These are phyloP conservation scores for Aleiodes sp. DNA, from an alignment of 1,140 invertebrate genomes.

Conservation along the genomic window DNA sequence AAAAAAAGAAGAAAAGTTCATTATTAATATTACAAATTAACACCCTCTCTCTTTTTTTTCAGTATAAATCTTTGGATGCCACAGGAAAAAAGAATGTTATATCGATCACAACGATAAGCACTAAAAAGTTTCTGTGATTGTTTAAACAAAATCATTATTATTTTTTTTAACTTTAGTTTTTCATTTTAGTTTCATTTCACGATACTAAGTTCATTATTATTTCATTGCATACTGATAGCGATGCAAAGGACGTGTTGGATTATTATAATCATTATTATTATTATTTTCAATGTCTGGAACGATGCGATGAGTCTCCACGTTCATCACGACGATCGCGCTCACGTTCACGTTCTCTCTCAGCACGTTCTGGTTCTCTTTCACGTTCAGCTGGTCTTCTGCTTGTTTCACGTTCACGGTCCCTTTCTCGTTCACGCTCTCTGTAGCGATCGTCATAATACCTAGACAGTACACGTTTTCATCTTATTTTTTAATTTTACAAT, in stretches of 20 bases:
- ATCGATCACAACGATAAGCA: slow-evolving; percentile 25
- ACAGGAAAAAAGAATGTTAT: slow-evolving; percentile 22
- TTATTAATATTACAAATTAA: slow-evolving; percentile 16
- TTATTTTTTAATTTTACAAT: slow-evolving; percentile 45
- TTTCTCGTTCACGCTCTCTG: slow-evolving; percentile 71
- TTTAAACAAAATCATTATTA: no score
- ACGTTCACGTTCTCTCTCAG: slow-evolving; percentile 72
- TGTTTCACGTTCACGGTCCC: slow-evolving; percentile 62
- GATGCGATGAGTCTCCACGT: slow-evolving; percentile 71
- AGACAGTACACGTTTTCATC: slow-evolving; percentile 58
- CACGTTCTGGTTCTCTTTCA: slow-evolving; percentile 64
- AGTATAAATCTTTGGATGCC: slow-evolving; percentile 33
- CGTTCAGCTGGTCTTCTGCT: slow-evolving; percentile 33
- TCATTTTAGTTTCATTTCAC: slow-evolving; percentile 19
- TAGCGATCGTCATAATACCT: slow-evolving; percentile 86
- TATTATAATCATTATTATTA: neutral
- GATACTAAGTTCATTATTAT: neutral
- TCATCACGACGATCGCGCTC: slow-evolving; percentile 75
- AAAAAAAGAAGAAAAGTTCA: slow-evolving; percentile 10
- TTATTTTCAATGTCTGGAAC: slow-evolving; percentile 72
- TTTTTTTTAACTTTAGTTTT: slow-evolving; percentile 17
- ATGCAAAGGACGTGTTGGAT: neutral
- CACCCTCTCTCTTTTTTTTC: slow-evolving; percentile 12
- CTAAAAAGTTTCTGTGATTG: neutral
- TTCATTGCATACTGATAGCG: neutral